Evolutionary conservation across 2,113 vertebrate species (phyloP), one percentile per base, ranked within the genome.

Genomic region (Bujurquina vittata): DNA sequence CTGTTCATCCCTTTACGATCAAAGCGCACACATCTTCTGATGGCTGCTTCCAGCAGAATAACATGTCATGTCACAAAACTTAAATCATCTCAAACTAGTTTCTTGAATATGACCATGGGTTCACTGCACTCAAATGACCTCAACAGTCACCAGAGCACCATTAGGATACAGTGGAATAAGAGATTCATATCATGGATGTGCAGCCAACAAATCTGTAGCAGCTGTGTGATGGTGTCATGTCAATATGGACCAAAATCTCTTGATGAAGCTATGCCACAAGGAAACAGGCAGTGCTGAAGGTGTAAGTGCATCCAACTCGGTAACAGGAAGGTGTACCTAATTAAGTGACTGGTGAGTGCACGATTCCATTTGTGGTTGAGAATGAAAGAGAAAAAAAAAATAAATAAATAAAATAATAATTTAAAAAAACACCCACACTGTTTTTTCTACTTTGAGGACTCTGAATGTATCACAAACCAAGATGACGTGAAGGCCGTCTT

Each of bases 391-490:
- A 9, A 37, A 37, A 37, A 37, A 9, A 17, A 58, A 12, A 49
- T 63, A 33, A 75, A 12, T 18, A 65, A 0, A 1, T 63, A 63
- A 65, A 65, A 65, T 65, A 43, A 65, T 40, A 22, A 63, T 63
- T 3, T 46, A 3, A 55, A 72, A 40, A 26, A 6, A 5, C 33
- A 72, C 23, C 54, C 12, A 31, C 35, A 46, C 18, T 56, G 33
- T 61, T 63, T 10, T 65, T 46, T 85, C 60, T 86, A 85, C 88
- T 92, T 88, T 10, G 12, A 11, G 77, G 46, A 82, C 23, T 9
- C 35, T 8, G 17, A 54, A 72, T 87, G 86, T 69, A 4, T 86
- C 90, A 91, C 79, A 78, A 80, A 77, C 72, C 54, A 37, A 81
- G 61, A 33, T 33, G 31, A 33, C 5, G 77, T 77, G 85, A 69